A percentile compares a stretch with the other conserved stretches of the same genome.
Conservation (phyloP, 2,113 vertebrate genomes). For the Numenius arquata region DNA sequence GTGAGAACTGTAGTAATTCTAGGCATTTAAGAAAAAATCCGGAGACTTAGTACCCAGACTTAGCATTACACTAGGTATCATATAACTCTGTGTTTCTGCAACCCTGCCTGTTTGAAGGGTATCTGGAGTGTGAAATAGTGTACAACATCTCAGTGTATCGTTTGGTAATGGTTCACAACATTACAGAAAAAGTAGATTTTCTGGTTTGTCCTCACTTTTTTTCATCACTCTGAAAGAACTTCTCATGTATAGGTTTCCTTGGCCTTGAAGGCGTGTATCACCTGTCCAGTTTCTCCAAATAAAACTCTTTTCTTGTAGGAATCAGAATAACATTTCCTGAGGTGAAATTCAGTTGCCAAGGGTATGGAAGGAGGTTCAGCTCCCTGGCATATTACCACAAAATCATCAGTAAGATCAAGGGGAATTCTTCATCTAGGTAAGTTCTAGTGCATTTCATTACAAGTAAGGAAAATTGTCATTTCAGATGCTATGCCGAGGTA, state of each 20-base stretch:
- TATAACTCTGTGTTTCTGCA: background rate
- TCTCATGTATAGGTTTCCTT: background rate
- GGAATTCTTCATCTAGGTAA: background rate
- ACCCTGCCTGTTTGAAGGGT: background rate
- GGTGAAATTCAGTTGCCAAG: background rate
- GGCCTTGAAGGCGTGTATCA: background rate
- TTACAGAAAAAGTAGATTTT: background rate
- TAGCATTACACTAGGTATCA: background rate
- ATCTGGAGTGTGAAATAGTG: background rate
- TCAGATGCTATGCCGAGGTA: background rate
- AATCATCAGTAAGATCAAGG: constrained; percentile 26
- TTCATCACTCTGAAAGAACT: background rate
- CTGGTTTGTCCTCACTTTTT: background rate
- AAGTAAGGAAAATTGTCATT: background rate
- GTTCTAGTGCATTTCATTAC: background rate
- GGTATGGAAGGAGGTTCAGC: background rate
- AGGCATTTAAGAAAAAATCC: background rate
- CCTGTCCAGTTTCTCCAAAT: background rate
- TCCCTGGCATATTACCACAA: background rate
- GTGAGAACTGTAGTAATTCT: background rate
- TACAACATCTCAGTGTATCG: background rate
- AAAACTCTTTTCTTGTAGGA: background rate
- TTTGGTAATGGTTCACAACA: background rate
- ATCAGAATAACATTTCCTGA: constrained; percentile 3
- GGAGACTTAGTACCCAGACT: background rate